Conservation (phyloP, 2,113 vertebrate genomes). For the Sturnira hondurensis region DNA sequence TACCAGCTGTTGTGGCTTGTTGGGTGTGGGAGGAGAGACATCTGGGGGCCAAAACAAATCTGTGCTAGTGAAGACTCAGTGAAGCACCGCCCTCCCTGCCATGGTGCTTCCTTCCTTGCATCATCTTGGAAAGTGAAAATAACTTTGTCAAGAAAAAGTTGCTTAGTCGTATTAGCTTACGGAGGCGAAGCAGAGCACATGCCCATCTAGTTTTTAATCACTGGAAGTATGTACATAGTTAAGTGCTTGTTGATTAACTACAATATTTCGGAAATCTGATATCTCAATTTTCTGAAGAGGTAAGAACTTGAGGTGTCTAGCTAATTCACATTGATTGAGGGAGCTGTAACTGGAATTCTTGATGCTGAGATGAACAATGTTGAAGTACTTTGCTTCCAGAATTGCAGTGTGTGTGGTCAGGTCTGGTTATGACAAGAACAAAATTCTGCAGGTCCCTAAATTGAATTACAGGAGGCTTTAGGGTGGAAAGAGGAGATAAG, state of each 20-base stretch:
- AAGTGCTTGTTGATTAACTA: neutral
- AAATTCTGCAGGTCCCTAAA: neutral
- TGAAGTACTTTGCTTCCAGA: neutral
- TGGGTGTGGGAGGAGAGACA: neutral
- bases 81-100: neutral
- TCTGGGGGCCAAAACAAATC: neutral
- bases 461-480: neutral
- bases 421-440: neutral
- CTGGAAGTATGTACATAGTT: neutral
- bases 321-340: neutral
- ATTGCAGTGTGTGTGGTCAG: neutral
- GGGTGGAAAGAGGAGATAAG: neutral
- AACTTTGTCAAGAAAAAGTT: neutral
- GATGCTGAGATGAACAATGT: neutral
- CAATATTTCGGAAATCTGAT: neutral
- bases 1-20: neutral
- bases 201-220: neutral
- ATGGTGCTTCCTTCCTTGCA: neutral
- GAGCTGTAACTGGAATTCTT: neutral
- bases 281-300: neutral
- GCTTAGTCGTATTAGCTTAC: neutral
- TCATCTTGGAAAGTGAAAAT: neutral
- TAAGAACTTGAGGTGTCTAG: neutral
- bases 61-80: neutral
- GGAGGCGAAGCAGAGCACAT: accelerated